Percentiles rank a stretch among this genome's conserved stretches.
phyloP scores from a whole-genome alignment of 2,888 invertebrate genomes.

The Pammene aurita region DNA sequence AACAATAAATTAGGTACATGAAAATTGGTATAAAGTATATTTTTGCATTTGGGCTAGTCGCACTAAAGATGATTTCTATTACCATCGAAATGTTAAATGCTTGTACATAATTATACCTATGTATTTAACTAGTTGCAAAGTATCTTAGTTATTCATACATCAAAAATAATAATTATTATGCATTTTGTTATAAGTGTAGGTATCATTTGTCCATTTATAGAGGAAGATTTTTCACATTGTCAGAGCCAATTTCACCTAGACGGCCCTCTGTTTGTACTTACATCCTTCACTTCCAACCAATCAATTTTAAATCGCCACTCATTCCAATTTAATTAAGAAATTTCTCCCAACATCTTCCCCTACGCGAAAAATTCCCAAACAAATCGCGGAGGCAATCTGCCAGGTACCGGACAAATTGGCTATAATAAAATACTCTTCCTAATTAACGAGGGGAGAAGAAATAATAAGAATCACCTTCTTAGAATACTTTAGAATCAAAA shows the following conservation, averaged over 20 bases:
- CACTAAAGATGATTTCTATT: too few relatives aligned
- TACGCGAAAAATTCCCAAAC: slow-evolving; percentile 41
- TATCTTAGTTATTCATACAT: too few relatives aligned
- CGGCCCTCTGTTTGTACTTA: slow-evolving; percentile 1
- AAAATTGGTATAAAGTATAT: too few relatives aligned
- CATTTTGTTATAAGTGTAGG: neutral
- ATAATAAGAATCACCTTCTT: slow-evolving; percentile 43
- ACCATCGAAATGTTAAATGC: too few relatives aligned
- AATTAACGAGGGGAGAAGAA: slow-evolving; percentile 42
- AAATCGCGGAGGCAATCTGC: slow-evolving; percentile 41
- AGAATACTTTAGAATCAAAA: neutral
- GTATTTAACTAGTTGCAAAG: too few relatives aligned
- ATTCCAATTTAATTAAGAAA: slow-evolving; percentile 41
- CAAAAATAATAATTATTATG: too few relatives aligned
- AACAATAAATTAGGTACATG: too few relatives aligned
- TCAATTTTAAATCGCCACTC: slow-evolving; percentile 41
- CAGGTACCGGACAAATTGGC: slow-evolving; percentile 42
- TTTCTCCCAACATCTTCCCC: slow-evolving; percentile 38
- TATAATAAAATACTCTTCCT: slow-evolving; percentile 42
- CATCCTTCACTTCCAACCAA: slow-evolving; percentile 32
- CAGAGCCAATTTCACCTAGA: neutral
- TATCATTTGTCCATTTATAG: neutral
- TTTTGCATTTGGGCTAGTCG: too few relatives aligned
- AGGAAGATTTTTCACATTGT: neutral
- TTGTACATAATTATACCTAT: too few relatives aligned